Percentiles rank a stretch among this genome's conserved stretches.
phyloP scores from a whole-genome alignment of 2,113 vertebrate genomes.

The Naja naja region DNA sequence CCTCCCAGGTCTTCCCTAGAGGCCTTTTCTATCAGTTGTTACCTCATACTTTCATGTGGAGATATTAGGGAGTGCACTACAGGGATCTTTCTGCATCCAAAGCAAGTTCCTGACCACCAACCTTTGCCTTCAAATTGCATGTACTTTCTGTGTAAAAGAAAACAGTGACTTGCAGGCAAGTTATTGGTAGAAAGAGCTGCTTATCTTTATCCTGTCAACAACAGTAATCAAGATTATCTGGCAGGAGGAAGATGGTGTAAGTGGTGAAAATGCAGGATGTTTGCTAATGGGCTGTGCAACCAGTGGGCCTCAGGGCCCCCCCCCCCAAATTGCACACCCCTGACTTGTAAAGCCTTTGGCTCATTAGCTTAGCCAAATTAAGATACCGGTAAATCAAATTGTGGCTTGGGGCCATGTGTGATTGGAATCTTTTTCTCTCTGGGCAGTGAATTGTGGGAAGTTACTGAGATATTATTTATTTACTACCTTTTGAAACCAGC shows the following conservation, averaged over 20 bases:
- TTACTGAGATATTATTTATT: neutral
- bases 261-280: neutral
- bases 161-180: neutral
- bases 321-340: neutral
- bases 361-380: neutral
- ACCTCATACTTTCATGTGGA: neutral
- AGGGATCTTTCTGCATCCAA: neutral
- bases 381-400: neutral
- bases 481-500: neutral
- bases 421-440: neutral
- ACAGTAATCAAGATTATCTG: neutral
- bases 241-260: neutral
- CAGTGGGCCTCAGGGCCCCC: neutral
- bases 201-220: neutral
- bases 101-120: neutral
- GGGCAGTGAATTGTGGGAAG: neutral
- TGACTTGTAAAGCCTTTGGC: neutral
- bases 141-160: neutral
- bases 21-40: neutral
- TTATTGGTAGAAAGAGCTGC: neutral
- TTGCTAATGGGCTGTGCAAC: neutral
- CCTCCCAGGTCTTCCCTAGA: neutral
- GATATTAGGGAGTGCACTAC: neutral
- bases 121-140: neutral
- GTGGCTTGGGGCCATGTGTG: neutral